These are phyloP conservation scores for Ostrea edulis DNA, from an alignment of 1,140 invertebrate genomes.

Conservation along the genomic window DNA sequence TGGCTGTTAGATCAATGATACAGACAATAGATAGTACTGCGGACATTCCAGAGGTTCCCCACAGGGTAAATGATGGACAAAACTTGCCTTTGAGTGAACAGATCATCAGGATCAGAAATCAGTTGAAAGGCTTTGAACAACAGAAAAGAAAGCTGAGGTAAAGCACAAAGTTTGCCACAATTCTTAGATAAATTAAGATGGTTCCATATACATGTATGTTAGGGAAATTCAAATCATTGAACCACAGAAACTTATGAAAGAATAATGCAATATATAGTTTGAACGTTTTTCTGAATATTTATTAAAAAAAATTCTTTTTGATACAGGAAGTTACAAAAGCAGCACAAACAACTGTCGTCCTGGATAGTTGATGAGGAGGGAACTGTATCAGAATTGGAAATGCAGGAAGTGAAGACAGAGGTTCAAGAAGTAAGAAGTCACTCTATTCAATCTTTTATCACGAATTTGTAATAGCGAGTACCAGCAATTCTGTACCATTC, in stretches of 20 bases:
- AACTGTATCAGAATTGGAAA: constrained; percentile 45
- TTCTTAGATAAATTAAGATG: too few relatives aligned
- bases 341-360: constrained; percentile 54
- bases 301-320: background rate
- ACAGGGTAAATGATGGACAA: constrained; percentile 13
- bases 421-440: constrained; percentile 51
- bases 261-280: background rate
- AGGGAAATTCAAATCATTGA: background rate
- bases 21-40: constrained; percentile 38
- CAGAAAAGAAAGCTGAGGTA: constrained; percentile 67
- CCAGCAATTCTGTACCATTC: background rate
- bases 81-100: constrained; percentile 54
- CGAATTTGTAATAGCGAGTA: too few relatives aligned
- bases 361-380: constrained; percentile 49
- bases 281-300: background rate
- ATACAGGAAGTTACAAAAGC: constrained; percentile 58
- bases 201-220: background rate
- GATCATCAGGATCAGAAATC: constrained; percentile 62
- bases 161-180: background rate
- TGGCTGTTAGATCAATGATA: constrained; percentile 51
- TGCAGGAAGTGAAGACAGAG: constrained; percentile 49
- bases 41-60: constrained; percentile 20
- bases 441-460: background rate
- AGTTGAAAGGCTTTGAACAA: constrained; percentile 58
- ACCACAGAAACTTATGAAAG: background rate